Percentiles rank a stretch among this genome's conserved stretches.
Evolutionary conservation across 2,888 invertebrate species (phyloP).

Genomic region (Diaprepes abbreviatus): DNA sequence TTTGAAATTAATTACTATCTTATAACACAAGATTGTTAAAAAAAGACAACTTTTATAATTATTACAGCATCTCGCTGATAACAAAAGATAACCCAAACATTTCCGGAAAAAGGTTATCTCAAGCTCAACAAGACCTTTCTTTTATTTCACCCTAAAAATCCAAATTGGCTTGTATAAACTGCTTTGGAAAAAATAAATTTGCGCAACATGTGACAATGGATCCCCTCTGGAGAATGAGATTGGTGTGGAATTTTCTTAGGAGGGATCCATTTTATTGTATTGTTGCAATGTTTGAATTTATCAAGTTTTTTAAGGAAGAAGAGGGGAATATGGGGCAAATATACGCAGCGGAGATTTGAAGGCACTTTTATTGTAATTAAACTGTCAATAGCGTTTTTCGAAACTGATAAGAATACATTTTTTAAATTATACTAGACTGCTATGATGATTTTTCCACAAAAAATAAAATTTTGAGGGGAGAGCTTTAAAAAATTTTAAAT

Average conservation of each 20-base stretch:
- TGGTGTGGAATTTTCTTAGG: conserved; percentile 4
- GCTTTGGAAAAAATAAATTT: conserved; percentile 13
- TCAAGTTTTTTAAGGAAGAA: conserved; percentile 4
- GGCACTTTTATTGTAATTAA: too few relatives aligned
- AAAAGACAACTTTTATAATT: too few relatives aligned
- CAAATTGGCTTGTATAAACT: conserved; percentile 13
- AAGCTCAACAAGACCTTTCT: conserved; percentile 5
- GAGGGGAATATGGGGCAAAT: too few relatives aligned
- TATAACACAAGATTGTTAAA: too few relatives aligned
- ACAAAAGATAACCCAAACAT: neutral
- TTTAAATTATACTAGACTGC: too few relatives aligned
- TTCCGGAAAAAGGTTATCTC: neutral
- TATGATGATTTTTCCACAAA: too few relatives aligned
- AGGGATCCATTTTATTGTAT: conserved; percentile 9
- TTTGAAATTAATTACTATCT: too few relatives aligned
- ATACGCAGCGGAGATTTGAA: too few relatives aligned
- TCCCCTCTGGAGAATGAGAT: conserved; percentile 6
- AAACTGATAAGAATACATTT: too few relatives aligned
- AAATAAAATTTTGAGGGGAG: too few relatives aligned
- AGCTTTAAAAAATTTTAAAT: too few relatives aligned
- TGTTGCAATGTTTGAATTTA: conserved; percentile 7
- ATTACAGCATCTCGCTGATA: neutral
- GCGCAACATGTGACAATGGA: conserved; percentile 12
- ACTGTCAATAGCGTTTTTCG: too few relatives aligned
- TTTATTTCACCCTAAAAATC: conserved; percentile 5